Evolutionary conservation across 2,797 vertebrate genomes (phyloP).

Genomic region (Margarornis squamiger): DNA sequence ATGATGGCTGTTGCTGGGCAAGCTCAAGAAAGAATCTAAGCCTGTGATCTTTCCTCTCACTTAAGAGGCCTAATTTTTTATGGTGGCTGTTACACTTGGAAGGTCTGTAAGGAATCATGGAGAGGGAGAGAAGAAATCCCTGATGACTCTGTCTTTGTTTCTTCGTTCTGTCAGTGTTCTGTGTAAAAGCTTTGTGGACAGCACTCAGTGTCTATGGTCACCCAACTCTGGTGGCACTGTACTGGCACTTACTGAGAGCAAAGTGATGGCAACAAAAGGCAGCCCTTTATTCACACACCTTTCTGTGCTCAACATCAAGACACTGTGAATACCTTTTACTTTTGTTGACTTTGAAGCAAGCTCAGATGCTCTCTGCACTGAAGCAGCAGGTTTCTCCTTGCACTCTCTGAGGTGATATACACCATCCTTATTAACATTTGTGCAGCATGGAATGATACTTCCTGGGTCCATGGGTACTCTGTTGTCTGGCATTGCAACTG

Average conservation of each 20-base stretch:
- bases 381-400: background rate
- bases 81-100: slow-evolving; percentile 48
- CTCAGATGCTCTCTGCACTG: background rate
- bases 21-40: slow-evolving; percentile 16
- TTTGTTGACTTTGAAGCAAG: background rate
- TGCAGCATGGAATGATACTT: background rate
- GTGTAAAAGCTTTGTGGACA: background rate
- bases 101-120: background rate
- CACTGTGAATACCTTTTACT: background rate
- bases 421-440: background rate
- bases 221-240: background rate
- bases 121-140: background rate
- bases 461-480: background rate
- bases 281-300: background rate
- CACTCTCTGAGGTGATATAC: background rate
- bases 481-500: background rate
- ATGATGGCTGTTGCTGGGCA: slow-evolving; percentile 44
- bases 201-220: background rate
- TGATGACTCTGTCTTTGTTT: background rate
- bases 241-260: background rate
- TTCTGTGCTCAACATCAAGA: background rate
- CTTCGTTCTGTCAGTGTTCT: background rate
- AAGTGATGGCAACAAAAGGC: background rate
- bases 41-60: slow-evolving; percentile 53
- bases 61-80: slow-evolving; percentile 53